Evolutionary conservation across 92 coral and sea anemone species (phyloP), one percentile per base, ranked within the genome.

Genomic region (Phenganax stokvisi): DNA sequence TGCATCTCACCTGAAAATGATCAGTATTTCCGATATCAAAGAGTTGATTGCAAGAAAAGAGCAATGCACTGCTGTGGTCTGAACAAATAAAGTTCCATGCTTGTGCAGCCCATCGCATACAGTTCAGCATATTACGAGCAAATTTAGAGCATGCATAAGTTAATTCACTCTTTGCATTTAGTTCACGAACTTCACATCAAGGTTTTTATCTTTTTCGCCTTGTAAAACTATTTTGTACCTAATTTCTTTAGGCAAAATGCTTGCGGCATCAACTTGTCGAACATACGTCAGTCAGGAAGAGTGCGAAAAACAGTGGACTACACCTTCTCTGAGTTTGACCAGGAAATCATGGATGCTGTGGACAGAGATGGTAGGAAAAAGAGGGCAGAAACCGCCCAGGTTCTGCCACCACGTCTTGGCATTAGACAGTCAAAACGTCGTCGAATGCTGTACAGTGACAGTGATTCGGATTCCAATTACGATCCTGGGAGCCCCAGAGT

Each of bases 271-370:
- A 91, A 92, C 81, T 77, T 96, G 85, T 88, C 90, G 57, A 96
- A 96, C 85, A 96, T 96, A 67, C 83, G 99, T 51, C 92, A 96
- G 30, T 96, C 99, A 15, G 92, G 96, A 13, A 89, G 99, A 55
- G 86, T 93, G 11, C 87, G 99, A 30, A 96, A 96, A 84, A 96
- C 93, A 16, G 97, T 96, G 62, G 99, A 96, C 86, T 96, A 96
- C 81, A 96, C 99, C 5, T 96, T 96, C 71, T 87, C 85, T 74
- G 99, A 96, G 52, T 96, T 96, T 60, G 99, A 96, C 71, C 97
- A 96, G 25, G 99, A 96, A 65, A 96, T 96, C 51, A 71, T 88
- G 47, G 93, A 90, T 11, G 99, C 96, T 54, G 99, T 96, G 6
- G 92, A 91, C 54, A 79, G 70, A 47, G 98, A 91, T 81, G 86